Base-by-base conservation (phyloP, 2,888 invertebrate species). In the Folsomia manolachei region DNA sequence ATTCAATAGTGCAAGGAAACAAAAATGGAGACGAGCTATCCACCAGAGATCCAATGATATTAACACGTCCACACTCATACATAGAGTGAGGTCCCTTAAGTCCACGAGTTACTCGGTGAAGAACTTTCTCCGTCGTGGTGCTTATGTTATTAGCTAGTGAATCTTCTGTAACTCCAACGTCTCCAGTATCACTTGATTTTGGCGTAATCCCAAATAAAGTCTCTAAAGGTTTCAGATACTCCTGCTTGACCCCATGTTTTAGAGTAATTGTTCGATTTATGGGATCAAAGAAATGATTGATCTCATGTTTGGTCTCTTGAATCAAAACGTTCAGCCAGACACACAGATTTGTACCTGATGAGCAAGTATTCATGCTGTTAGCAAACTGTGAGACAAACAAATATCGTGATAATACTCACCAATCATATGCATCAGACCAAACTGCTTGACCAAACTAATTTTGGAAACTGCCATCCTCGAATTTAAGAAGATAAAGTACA, bases 401-500 rank as follows among this genome's bases (percentile, higher is more conserved):
- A n/a, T n/a, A n/a, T n/a, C n/a, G n/a, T n/a, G n/a, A n/a, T n/a
- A n/a, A n/a, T 9, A 39, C 39, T 39, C 14, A 14, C 56, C 81
- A 24, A 87, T 84, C 83, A 88, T 82, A 81, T 88, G 88, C 87
- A 87, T 87, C 53, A 87, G 82, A 4, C 87, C 88, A 77, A 87
- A 86, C 39, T 86, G 82, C 2, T 87, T 86, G 18, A 85, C 80
- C 51, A 83, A 82, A 70, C 76, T 70, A 9, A 78, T 75, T 67
- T 78, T 75, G 2, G 75, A 75, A 0, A 79, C 75, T 27, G 79
- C 78, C 76, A 81, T 78, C 70, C 79, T 71, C 0, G 78, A 78
- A 85, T 97, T 97, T 74, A 97, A 89, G 86, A 97, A 97, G 85
- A 97, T 95, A 86, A 97, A 97, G 85, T 97, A 97, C 90, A 97